Conservation (phyloP, 2,888 invertebrate genomes). For the Anarsia innoxiella region DNA sequence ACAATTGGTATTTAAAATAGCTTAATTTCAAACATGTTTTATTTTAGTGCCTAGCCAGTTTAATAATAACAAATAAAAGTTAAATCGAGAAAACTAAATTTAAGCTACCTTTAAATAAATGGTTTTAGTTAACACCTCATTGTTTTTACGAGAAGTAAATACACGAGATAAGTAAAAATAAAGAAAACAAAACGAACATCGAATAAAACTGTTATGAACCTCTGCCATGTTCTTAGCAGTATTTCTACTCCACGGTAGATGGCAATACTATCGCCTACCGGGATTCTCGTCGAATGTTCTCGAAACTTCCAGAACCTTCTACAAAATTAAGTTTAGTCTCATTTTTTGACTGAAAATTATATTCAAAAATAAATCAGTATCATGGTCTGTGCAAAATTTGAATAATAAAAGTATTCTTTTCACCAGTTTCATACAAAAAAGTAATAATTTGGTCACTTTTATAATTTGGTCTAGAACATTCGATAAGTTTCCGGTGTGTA, state of each 20-base stretch:
- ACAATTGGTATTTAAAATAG: too few species aligned
- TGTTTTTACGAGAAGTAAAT: too few species aligned
- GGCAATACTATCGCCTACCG: conserved; percentile 22
- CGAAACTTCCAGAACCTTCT: conserved; percentile 52
- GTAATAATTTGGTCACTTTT: conserved; percentile 13
- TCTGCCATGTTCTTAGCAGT: conserved; percentile 19
- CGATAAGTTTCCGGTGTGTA: conserved; percentile 41
- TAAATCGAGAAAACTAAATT: too few species aligned
- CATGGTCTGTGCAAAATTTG: not conserved
- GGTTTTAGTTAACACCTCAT: too few species aligned
- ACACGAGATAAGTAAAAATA: too few species aligned
- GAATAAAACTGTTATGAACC: not conserved
- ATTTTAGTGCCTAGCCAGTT: too few species aligned
- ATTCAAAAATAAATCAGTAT: not conserved
- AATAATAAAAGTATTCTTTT: not conserved
- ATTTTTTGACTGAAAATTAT: conserved; percentile 15
- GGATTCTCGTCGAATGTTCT: conserved; percentile 28
- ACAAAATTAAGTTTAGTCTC: too few species aligned
- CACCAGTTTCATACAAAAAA: conserved; percentile 21
- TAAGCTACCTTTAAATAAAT: too few species aligned
- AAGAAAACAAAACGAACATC: too few species aligned
- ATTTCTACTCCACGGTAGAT: conserved; percentile 28
- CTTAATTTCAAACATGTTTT: too few species aligned
- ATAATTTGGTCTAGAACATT: conserved; percentile 46
- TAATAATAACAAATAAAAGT: too few species aligned